These are phyloP conservation scores for Diachrysia chrysitis DNA, from an alignment of 2,888 invertebrate species.

Conservation along the genomic window DNA sequence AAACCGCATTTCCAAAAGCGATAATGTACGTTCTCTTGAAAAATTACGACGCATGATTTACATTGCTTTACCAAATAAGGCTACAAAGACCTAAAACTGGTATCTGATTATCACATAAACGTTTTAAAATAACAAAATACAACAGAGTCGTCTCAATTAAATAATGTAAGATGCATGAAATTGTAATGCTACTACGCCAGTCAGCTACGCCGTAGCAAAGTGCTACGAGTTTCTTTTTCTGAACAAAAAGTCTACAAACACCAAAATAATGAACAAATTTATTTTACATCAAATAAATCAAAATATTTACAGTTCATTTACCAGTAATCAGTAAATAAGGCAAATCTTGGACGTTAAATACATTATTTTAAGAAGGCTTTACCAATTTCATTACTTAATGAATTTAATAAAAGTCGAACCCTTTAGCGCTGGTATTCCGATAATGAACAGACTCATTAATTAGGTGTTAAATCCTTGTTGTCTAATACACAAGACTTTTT, in stretches of 20 bases:
- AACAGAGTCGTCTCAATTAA: neutral
- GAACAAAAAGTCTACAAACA: neutral
- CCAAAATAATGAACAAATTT: neutral
- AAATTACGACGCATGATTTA: neutral
- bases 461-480: conserved; percentile 47
- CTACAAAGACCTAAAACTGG: too few relatives aligned
- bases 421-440: conserved; percentile 37
- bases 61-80: too few relatives aligned
- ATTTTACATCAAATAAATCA: neutral
- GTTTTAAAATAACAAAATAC: too few relatives aligned
- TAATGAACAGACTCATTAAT: conserved; percentile 56
- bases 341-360: conserved; percentile 23
- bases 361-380: conserved; percentile 36
- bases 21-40: neutral
- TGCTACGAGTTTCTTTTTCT: conserved; percentile 19
- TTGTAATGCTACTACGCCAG: too few relatives aligned
- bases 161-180: conserved; percentile 2
- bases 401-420: conserved; percentile 41
- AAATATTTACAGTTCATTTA: conserved; percentile 14
- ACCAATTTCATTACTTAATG: conserved; percentile 44
- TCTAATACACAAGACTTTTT: conserved; percentile 34
- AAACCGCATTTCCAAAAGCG: neutral
- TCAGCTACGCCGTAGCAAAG: conserved; percentile 23
- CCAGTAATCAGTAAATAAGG: conserved; percentile 37
- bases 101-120: too few relatives aligned